Evolutionary conservation across 2,113 vertebrate species (phyloP), one percentile per base, ranked within the genome.

Genomic region (Pogonocichla stellata): DNA sequence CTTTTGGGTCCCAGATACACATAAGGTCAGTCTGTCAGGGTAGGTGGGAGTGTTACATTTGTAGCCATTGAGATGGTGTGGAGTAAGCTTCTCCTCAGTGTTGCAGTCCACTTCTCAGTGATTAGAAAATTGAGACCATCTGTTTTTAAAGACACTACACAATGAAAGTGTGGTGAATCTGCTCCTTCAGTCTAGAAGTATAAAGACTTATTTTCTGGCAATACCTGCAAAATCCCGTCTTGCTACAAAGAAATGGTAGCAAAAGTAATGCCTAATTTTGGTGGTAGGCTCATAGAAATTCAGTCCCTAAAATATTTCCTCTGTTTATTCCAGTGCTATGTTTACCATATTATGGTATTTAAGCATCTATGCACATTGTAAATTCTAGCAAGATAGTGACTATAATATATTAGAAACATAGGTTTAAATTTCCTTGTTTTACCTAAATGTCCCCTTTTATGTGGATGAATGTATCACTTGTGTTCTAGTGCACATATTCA

Each of bases 101-200:
- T 33, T 70, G 53, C 4, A 42, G 10, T 34, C 3, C 5, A 28
- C 11, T 31, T 69, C 45, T 56, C 4, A 2, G 10, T 1, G 2
- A 78, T 33, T 4, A 78, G 24, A 47, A 34, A 70, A 69, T 78
- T 16, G 47, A 91, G 75, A 31, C 16, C 0, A 23, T 43, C 19
- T 84, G 42, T 43, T 67, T 58, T 64, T 9, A 20, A 56, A 78
- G 29, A 10, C 3, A 19, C 34, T 62, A 2, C 0, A 1, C 23
- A 62, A 38, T 33, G 0, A 20, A 61, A 61, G 3, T 31, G 14
- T 78, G 33, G 14, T 7, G 7, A 92, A 78, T 70, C 50, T 22
- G 6, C 8, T 67, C 19, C 36, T 53, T 79, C 29, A 47, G 7
- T 64, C 25, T 79, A 43, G n/a, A 57, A 78, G 7, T n/a, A 73